These are phyloP conservation scores for Melitaea athalia DNA, from an alignment of 2,888 invertebrate genomes.

Conservation along the genomic window DNA sequence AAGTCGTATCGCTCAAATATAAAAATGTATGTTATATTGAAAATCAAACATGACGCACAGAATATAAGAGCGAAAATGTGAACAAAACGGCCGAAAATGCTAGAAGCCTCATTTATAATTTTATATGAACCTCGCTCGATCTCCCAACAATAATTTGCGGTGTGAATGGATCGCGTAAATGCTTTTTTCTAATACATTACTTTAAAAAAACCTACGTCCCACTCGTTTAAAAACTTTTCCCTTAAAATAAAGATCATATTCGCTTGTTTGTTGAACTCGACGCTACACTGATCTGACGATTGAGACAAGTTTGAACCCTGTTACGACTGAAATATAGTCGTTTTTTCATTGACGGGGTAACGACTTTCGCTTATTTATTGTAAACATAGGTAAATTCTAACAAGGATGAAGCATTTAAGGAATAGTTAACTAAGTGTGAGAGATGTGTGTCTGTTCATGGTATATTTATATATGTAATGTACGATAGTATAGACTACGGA, in stretches of 20 bases:
- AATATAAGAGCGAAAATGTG: constrained; percentile 6
- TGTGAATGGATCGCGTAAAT: constrained; percentile 39
- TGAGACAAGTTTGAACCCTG: constrained; percentile 19
- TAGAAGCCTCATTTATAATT: constrained; percentile 20
- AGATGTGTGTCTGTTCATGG: constrained; percentile 49
- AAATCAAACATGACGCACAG: constrained; percentile 24
- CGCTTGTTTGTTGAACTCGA: constrained; percentile 12
- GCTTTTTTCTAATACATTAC: constrained; percentile 36
- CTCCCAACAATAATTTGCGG: constrained; percentile 26
- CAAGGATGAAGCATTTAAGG: constrained; percentile 62
- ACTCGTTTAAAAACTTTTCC: constrained; percentile 9
- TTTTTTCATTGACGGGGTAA: constrained; percentile 14
- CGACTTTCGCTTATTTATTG: constrained; percentile 39
- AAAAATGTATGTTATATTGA: not conserved
- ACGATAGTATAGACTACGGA: constrained; percentile 52
- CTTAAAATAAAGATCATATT: not conserved
- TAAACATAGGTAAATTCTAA: constrained; percentile 35
- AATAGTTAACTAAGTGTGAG: constrained; percentile 40
- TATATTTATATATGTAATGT: constrained; percentile 47
- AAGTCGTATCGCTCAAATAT: not conserved
- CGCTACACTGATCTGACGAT: constrained; percentile 17
- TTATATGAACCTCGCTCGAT: constrained; percentile 18
- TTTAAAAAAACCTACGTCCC: not conserved
- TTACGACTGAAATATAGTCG: constrained; percentile 5
- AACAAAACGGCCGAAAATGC: constrained; percentile 27